Conservation (phyloP, 2,888 invertebrate species). For the Pachymerium ferrugineum region DNA sequence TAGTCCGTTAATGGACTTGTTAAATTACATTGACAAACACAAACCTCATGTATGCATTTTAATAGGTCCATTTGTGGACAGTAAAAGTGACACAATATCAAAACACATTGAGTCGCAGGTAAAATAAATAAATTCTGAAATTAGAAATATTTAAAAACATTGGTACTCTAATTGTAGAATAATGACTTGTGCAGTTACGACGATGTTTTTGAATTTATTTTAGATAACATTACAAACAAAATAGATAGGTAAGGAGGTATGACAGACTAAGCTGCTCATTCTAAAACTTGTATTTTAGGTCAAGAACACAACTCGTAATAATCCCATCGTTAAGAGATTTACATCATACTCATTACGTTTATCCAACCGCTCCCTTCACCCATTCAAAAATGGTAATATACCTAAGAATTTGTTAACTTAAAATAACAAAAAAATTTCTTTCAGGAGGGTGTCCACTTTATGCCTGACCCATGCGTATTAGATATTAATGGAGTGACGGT, state of each 20-base stretch:
- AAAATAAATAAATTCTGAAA: not conserved
- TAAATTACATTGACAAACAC: constrained; percentile 60
- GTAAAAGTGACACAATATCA: constrained; percentile 42
- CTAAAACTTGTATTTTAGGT: too few species aligned
- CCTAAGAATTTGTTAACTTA: too few species aligned
- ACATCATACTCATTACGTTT: constrained; percentile 65
- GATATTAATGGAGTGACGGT: constrained; percentile 69
- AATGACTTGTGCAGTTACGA: constrained; percentile 55
- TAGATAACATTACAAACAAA: constrained; percentile 6
- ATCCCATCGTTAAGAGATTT: constrained; percentile 72
- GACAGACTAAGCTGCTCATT: not conserved
- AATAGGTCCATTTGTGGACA: constrained; percentile 76
- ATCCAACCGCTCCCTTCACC: constrained; percentile 72
- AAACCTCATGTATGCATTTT: constrained; percentile 72
- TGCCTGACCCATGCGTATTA: constrained; percentile 76
- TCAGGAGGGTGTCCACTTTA: constrained; percentile 51
- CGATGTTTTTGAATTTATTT: constrained; percentile 64
- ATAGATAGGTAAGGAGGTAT: not conserved
- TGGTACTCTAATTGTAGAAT: not conserved
- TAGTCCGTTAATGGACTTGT: constrained; percentile 72
- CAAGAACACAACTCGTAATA: constrained; percentile 63
- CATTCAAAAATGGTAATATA: not conserved
- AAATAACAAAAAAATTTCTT: not conserved
- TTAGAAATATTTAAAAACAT: not conserved
- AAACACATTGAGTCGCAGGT: not conserved